These are phyloP conservation scores for Drepanosiphum platanoidis DNA, from an alignment of 2,888 invertebrate genomes.

Conservation along the genomic window DNA sequence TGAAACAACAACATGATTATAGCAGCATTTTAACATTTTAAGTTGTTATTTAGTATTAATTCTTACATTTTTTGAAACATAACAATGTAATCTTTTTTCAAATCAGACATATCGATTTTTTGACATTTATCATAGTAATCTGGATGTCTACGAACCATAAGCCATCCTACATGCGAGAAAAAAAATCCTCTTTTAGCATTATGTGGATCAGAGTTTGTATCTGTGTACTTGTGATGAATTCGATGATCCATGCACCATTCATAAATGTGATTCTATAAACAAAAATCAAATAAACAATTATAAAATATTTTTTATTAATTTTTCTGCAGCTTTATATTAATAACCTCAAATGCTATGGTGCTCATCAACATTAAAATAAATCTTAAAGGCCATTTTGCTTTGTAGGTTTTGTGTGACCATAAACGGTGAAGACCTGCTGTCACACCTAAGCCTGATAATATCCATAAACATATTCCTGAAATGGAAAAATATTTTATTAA, in stretches of 20 bases:
- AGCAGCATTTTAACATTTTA: not conserved
- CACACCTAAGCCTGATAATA: slow-evolving; percentile 66
- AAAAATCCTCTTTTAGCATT: slow-evolving; percentile 85
- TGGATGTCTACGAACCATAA: slow-evolving; percentile 82
- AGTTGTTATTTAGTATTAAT: not conserved
- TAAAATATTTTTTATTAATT: not conserved
- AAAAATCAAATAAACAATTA: slow-evolving; percentile 7
- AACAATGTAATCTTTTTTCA: slow-evolving; percentile 77
- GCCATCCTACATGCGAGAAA: slow-evolving; percentile 89
- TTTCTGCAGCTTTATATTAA: not conserved
- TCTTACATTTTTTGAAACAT: slow-evolving; percentile 80
- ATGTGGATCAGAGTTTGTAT: slow-evolving; percentile 82
- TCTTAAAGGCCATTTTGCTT: slow-evolving; percentile 82
- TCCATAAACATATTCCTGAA: slow-evolving; percentile 50
- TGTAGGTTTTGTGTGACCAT: slow-evolving; percentile 82
- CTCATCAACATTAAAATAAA: slow-evolving; percentile 82
- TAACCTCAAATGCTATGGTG: slow-evolving; percentile 78
- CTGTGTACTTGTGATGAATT: slow-evolving; percentile 82
- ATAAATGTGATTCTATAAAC: slow-evolving; percentile 75
- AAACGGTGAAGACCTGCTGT: slow-evolving; percentile 82
- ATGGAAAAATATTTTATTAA: not conserved
- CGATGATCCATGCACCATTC: slow-evolving; percentile 85
- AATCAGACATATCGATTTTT: slow-evolving; percentile 79
- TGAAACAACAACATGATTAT: slow-evolving; percentile 68
- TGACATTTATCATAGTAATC: slow-evolving; percentile 75